Evolutionary conservation across 2,113 vertebrate genomes (phyloP).

Genomic region (Dipodomys ordii): DNA sequence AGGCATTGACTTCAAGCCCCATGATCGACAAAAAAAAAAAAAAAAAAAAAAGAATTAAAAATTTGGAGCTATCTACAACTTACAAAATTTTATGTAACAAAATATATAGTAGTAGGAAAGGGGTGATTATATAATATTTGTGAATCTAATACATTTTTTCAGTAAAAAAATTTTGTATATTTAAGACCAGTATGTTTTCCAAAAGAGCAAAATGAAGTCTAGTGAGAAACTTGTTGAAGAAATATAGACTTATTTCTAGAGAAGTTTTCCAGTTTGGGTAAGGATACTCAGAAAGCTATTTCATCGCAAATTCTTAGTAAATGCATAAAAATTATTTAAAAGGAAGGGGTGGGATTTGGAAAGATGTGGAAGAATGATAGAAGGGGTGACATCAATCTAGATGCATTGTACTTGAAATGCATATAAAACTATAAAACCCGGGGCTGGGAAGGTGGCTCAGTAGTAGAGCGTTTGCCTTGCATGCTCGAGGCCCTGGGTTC

Average conservation of each 20-base stretch:
- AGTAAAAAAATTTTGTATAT: background rate
- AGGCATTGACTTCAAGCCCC: too few relatives aligned
- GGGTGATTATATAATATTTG: background rate
- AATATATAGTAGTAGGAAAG: background rate
- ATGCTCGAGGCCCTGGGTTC: too few relatives aligned
- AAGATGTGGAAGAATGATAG: too few relatives aligned
- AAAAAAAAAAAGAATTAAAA: too few relatives aligned
- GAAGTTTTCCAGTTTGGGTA: background rate
- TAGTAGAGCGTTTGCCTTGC: too few relatives aligned
- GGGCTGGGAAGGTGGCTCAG: too few relatives aligned
- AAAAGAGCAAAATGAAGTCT: slow-evolving; percentile 27
- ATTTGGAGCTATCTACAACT: slow-evolving; percentile 45
- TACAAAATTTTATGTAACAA: slow-evolving; percentile 45
- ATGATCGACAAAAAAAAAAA: too few relatives aligned
- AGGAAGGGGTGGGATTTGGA: background rate
- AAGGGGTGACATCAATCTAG: too few relatives aligned
- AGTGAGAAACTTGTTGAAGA: background rate
- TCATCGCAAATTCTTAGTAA: background rate
- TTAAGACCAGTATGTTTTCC: slow-evolving; percentile 4
- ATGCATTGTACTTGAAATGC: background rate
- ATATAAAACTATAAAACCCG: slow-evolving; percentile 29
- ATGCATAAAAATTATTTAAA: background rate
- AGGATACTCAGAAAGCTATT: slow-evolving; percentile 7
- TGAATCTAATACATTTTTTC: background rate
- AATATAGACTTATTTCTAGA: slow-evolving; percentile 37